Base-by-base conservation (phyloP, 2,113 vertebrate genomes). In the Dasyprocta punctata region DNA sequence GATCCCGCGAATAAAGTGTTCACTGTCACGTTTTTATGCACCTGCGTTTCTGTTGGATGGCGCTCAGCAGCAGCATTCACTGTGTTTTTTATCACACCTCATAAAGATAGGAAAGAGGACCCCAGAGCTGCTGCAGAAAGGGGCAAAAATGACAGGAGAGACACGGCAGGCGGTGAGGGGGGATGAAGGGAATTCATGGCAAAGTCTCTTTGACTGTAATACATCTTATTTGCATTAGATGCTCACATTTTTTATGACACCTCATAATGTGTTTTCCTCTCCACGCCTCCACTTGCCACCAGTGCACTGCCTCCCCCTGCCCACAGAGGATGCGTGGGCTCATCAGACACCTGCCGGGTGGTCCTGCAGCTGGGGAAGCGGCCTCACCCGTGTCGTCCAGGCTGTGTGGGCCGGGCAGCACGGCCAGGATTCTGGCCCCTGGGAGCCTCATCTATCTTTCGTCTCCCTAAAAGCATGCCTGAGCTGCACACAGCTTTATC, bases 241-340 rank as follows among this genome's bases (percentile, higher is more conserved):
- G 2, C 41, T 77, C 73, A 77, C 26, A 47, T 49, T 47, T 44
- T 77, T 7, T 3, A 28, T 78, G 14, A 78, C 13, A 33, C 44
- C 13, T 78, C 75, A 8, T 30, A 30, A 77, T 16, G 26, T 78
- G 26, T 78, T 33, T 78, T 71, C 97, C 56, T 78, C 63, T 93
- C 98, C 36, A 11, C 44, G 93, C 96, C 95, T 96, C 97, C 92
- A 84, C 73, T 49, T 2, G 86, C 94, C 94, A 88, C 96, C 47
- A 75, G 61, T 86, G 96, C 11, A 4, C 93, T 73, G 96, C 92
- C 92, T 89, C 94, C 82, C 86, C 84, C 69, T n/a, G 22, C 12
- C 41, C 38, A 73, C 30, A 90, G 44, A 97, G 86, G 58, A 56
- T 94, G 38, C 41, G 36, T 65, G 33, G 14, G 82, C 96, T 94